phyloP scores from a whole-genome alignment of 2,888 invertebrate genomes.

The Coenonympha glycerion region DNA sequence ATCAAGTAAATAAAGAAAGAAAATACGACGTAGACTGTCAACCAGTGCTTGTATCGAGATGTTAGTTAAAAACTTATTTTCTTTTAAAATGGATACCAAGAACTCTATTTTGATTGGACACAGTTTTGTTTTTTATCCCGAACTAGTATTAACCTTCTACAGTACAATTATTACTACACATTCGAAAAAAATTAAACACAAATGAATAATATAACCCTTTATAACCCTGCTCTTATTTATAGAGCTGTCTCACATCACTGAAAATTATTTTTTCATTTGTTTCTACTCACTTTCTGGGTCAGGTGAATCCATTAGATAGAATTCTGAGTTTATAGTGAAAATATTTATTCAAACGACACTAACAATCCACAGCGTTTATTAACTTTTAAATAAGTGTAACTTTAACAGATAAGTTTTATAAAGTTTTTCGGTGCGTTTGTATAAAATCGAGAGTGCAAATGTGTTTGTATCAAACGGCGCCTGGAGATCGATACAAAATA shows the following conservation, averaged over 20 bases:
- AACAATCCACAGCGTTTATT: background rate
- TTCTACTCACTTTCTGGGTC: constrained; percentile 30
- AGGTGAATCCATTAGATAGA: constrained; percentile 28
- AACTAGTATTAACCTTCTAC: too few species aligned
- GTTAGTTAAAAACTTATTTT: too few species aligned
- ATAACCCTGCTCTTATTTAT: background rate
- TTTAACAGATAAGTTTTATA: background rate
- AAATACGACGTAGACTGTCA: too few species aligned
- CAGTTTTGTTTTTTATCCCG: too few species aligned
- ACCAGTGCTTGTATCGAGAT: too few species aligned
- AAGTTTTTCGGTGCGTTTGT: background rate
- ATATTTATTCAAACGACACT: constrained; percentile 10
- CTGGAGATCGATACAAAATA: constrained; percentile 26
- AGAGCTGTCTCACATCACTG: background rate
- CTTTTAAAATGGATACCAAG: too few species aligned
- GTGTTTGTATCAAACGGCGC: background rate
- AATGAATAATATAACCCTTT: too few species aligned
- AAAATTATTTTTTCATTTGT: background rate
- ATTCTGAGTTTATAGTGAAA: constrained; percentile 8
- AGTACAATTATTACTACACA: too few species aligned
- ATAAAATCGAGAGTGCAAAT: background rate
- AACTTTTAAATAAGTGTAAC: background rate
- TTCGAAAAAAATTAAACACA: too few species aligned
- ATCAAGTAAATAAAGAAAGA: too few species aligned
- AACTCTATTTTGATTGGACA: too few species aligned